Evolutionary conservation across 2,113 vertebrate genomes (phyloP), one percentile per base, ranked within the genome.

Genomic region (Bujurquina vittata): DNA sequence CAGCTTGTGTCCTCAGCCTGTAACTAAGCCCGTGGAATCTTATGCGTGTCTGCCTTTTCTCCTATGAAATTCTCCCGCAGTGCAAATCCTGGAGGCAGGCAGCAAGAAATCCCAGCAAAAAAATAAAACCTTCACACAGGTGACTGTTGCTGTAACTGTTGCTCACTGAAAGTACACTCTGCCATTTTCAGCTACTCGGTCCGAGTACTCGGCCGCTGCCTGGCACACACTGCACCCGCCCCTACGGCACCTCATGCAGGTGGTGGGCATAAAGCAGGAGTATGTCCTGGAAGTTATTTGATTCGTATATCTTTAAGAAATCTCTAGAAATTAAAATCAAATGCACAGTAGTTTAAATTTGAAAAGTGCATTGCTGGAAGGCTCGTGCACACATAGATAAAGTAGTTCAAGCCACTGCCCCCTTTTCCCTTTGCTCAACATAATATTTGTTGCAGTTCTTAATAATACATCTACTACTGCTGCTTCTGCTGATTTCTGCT

Each of bases 1-100:
- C 77, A 83, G 54, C 77, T 82, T 75, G 80, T 80, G 73, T 57
- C 80, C 86, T 78, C 56, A 60, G 75, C 60, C 83, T 84, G 76
- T 54, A 75, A 63, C 57, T 43, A 81, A 58, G 63, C 84, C 57
- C 67, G 52, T 84, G 63, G 77, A 80, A 61, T 72, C 56, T 55
- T 69, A 74, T 84, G 56, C 59, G 23, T 63, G 72, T 73, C 83
- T 84, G 85, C 72, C 63, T 72, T 49, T 23, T 59, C 37, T 77
- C 80, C 83, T 84, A 88, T 88, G 82, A 79, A 82, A 63, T 75
- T 89, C 67, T 84, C 82, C 83, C 77, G 59, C 60, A 54, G 57
- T 10, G 56, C 35, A 87, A 85, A 79, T 89, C 75, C 72, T 57
- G 62, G 55, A 77, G 20, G 59, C 52, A 69, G 75, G 72, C 57